Conservation (phyloP, 2,797 vertebrate species). For the Neosilurus mollespiculum region DNA sequence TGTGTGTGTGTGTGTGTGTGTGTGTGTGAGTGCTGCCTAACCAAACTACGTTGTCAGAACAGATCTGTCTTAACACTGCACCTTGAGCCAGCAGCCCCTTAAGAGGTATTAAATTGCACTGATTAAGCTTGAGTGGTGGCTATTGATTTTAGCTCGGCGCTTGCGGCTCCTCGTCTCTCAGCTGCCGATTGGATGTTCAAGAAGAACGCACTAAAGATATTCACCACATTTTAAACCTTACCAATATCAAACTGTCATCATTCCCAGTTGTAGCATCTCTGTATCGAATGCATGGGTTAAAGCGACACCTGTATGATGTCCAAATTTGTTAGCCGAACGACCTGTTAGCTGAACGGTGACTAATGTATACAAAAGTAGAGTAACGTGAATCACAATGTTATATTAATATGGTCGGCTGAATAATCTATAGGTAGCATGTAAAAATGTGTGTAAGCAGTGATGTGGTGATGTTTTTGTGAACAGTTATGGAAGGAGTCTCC, state of each 20-base stretch:
- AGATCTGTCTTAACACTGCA: constrained; percentile 51
- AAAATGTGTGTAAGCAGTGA: neutral
- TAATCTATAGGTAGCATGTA: neutral
- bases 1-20: constrained; percentile 29
- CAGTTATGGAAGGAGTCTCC: neutral
- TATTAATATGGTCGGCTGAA: neutral
- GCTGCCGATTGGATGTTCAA: constrained; percentile 33
- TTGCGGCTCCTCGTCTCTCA: constrained; percentile 37
- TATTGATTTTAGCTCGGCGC: constrained; percentile 50
- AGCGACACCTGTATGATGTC: neutral
- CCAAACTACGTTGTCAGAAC: constrained; percentile 50
- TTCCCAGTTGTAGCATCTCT: neutral
- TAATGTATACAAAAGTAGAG: too few relatives aligned
- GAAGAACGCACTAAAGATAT: constrained; percentile 27
- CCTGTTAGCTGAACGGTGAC: neutral
- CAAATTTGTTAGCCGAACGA: too few relatives aligned
- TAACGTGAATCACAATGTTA: too few relatives aligned
- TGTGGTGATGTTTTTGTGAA: neutral
- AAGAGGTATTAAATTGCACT: constrained; percentile 58
- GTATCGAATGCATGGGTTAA: neutral
- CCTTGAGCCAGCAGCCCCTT: constrained; percentile 49
- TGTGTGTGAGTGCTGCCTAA: constrained; percentile 26
- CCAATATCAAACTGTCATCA: neutral
- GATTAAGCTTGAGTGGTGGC: constrained; percentile 54
- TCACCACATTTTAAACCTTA: neutral